phyloP scores from a whole-genome alignment of 2,888 invertebrate genomes.

The Galerucella pusilla region DNA sequence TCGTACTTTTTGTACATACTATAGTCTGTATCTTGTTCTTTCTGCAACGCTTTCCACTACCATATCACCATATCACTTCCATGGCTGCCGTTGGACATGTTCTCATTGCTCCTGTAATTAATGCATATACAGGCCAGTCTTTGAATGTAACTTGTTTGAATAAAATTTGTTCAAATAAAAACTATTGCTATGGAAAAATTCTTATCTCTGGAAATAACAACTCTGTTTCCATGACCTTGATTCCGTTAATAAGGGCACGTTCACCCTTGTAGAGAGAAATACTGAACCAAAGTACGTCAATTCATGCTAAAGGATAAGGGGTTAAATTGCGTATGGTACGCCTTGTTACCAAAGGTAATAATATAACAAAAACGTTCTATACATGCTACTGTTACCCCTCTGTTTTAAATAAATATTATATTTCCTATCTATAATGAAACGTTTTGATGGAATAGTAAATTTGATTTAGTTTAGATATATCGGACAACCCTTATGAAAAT shows the following conservation, averaged over 20 bases:
- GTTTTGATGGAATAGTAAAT: neutral
- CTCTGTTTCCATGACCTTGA: neutral
- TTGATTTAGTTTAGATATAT: neutral
- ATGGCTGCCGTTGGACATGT: too few relatives aligned
- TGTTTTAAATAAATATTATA: slow-evolving; percentile 22
- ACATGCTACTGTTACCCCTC: slow-evolving; percentile 50
- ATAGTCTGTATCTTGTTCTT: too few relatives aligned
- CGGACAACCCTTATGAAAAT: neutral
- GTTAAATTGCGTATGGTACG: slow-evolving; percentile 62
- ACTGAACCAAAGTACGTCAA: slow-evolving; percentile 40
- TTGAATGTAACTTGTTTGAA: neutral
- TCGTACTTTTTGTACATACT: too few relatives aligned
- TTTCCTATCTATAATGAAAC: slow-evolving; percentile 7
- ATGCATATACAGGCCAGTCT: too few relatives aligned
- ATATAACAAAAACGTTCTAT: slow-evolving; percentile 62
- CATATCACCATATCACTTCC: too few relatives aligned
- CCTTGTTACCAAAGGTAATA: slow-evolving; percentile 63
- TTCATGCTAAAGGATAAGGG: slow-evolving; percentile 48
- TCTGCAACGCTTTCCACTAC: too few relatives aligned
- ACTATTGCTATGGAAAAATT: neutral
- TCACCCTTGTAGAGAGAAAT: slow-evolving; percentile 30
- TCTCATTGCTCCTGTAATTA: too few relatives aligned
- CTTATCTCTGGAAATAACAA: too few relatives aligned
- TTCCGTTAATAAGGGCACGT: neutral
- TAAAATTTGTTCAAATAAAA: neutral